Evolutionary conservation across 2,888 invertebrate species (phyloP).

Genomic region (Caenorhabditis sulstoni): DNA sequence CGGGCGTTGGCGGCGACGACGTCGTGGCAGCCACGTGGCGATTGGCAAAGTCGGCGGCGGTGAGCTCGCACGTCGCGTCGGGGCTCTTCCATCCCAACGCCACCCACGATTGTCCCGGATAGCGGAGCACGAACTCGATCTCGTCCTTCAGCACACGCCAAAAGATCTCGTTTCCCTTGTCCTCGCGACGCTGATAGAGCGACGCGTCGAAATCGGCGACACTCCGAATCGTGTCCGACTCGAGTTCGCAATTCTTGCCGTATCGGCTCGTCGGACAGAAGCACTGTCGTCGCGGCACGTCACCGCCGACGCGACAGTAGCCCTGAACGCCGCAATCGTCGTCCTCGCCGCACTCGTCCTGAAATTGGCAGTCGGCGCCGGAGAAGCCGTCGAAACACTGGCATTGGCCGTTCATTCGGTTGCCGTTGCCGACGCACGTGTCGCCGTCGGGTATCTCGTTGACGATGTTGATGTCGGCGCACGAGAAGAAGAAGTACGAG

Average conservation of each 20-base stretch:
- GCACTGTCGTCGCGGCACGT: slow-evolving; percentile 83
- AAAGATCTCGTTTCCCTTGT: slow-evolving; percentile 87
- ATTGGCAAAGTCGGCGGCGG: slow-evolving; percentile 43
- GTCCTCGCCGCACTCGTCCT: slow-evolving; percentile 90
- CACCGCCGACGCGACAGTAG: slow-evolving; percentile 86
- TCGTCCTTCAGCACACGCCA: slow-evolving; percentile 87
- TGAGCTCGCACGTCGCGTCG: slow-evolving; percentile 57
- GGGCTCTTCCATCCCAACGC: slow-evolving; percentile 93
- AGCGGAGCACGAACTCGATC: slow-evolving; percentile 90
- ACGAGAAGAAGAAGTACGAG: slow-evolving; percentile 93
- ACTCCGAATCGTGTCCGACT: slow-evolving; percentile 61
- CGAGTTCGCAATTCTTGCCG: slow-evolving; percentile 70
- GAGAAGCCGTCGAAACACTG: slow-evolving; percentile 53
- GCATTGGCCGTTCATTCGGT: slow-evolving; percentile 78
- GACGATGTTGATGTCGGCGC: slow-evolving; percentile 87
- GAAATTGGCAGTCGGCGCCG: slow-evolving; percentile 43
- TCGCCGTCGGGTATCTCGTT: slow-evolving; percentile 85
- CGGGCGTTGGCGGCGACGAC: too few relatives aligned
- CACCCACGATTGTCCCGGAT: slow-evolving; percentile 91
- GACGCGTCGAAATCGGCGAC: slow-evolving; percentile 70
- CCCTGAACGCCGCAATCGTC: slow-evolving; percentile 90
- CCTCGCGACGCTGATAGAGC: slow-evolving; percentile 77
- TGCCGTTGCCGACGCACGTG: slow-evolving; percentile 89
- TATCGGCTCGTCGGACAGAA: slow-evolving; percentile 93
- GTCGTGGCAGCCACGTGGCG: slow-evolving; percentile 11